phyloP scores from a whole-genome alignment of 2,888 invertebrate genomes.

The Lymantria dispar region DNA sequence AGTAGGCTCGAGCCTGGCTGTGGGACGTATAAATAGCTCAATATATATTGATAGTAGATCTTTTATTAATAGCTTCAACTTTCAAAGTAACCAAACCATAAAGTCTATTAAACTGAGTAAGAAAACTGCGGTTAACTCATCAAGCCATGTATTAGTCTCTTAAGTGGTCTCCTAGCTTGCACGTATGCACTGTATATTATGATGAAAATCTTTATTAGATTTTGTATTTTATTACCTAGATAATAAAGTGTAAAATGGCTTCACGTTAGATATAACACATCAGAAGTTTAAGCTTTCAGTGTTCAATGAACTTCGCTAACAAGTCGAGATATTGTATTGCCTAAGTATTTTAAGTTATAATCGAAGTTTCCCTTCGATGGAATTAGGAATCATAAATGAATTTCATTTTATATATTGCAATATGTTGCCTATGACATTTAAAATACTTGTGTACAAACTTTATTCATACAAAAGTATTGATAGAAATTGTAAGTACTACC shows the following conservation, averaged over 20 bases:
- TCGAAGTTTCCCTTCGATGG: not conserved
- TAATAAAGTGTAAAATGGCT: not conserved
- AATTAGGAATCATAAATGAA: no score
- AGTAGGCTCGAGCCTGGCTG: no score
- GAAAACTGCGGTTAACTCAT: not conserved
- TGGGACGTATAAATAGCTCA: no score
- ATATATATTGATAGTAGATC: no score
- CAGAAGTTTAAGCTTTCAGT: not conserved
- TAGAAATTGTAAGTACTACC: no score
- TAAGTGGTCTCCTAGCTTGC: not conserved
- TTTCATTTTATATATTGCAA: no score
- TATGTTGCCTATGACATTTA: no score
- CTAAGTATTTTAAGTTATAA: not conserved
- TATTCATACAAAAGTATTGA: no score
- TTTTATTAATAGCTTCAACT: no score
- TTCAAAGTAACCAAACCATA: not conserved
- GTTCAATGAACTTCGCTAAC: not conserved
- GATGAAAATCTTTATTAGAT: not conserved
- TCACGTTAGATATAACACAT: not conserved
- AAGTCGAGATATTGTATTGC: not conserved
- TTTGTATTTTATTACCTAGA: not conserved
- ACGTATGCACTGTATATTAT: conserved; percentile 3
- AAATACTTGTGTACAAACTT: no score
- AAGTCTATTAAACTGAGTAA: conserved; percentile 1
- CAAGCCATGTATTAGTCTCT: conserved; percentile 2